Evolutionary conservation across 2,113 vertebrate genomes (phyloP).

Genomic region (Menura novaehollandiae): DNA sequence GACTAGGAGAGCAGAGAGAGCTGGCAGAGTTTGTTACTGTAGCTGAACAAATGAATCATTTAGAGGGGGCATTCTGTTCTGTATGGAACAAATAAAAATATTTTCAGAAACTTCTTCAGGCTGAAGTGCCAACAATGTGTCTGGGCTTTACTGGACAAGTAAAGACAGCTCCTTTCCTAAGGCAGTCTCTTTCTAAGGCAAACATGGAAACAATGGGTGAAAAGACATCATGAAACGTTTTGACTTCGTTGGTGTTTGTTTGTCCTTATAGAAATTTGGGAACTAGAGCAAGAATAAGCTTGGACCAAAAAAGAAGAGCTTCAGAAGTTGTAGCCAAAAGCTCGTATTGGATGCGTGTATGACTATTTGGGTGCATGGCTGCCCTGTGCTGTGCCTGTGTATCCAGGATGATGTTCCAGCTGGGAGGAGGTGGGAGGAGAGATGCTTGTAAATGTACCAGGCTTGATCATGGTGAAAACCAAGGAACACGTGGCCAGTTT

Average conservation of each 20-base stretch:
- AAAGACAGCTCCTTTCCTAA: constrained; percentile 7
- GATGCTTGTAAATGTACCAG: not conserved
- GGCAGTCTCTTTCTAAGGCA: not conserved
- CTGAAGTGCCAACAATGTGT: constrained; percentile 14
- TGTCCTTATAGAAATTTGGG: not conserved
- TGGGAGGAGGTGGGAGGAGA: not conserved
- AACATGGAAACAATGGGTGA: not conserved
- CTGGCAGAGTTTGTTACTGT: not conserved
- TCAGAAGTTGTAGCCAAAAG: not conserved
- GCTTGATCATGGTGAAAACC: not conserved
- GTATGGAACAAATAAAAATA: constrained; percentile 40
- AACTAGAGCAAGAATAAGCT: not conserved
- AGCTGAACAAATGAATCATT: constrained; percentile 16
- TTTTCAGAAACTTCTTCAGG: constrained; percentile 18
- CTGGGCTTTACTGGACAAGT: not conserved
- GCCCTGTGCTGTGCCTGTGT: not conserved
- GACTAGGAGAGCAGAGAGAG: not conserved
- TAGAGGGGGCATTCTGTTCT: constrained; percentile 25
- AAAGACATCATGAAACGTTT: not conserved
- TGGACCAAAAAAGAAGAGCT: not conserved
- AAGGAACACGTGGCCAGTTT: not conserved
- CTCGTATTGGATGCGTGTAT: not conserved
- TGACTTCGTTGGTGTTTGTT: not conserved
- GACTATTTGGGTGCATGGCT: not conserved
- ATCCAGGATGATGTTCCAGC: not conserved